phyloP scores from a whole-genome alignment of 92 coral and sea anemone species.

The Siderastrea siderea region DNA sequence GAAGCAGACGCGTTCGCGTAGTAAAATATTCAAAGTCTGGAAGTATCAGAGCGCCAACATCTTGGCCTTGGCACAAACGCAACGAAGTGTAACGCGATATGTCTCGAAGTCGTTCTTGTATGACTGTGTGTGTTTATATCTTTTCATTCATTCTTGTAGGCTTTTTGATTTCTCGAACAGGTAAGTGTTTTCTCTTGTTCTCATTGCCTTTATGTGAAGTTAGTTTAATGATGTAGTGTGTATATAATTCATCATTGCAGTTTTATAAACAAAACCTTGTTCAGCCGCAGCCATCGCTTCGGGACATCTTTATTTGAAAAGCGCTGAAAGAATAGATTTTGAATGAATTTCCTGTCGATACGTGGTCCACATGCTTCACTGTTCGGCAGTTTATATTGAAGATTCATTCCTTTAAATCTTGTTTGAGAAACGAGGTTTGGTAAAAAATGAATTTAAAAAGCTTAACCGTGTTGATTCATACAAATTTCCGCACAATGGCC shows the following conservation, averaged over 20 bases:
- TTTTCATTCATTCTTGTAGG: background rate
- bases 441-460: background rate
- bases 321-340: constrained; percentile 23
- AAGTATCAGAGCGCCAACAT: background rate
- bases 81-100: constrained; percentile 28
- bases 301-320: constrained; percentile 12
- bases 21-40: background rate
- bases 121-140: background rate
- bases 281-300: background rate
- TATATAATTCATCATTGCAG: background rate
- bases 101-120: constrained; percentile 3
- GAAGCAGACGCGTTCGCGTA: background rate
- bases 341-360: constrained; percentile 18
- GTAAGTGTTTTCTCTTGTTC: constrained; percentile 12
- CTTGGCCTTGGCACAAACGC: constrained; percentile 1
- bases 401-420: background rate
- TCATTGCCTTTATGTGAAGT: background rate
- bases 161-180: constrained; percentile 15
- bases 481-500: background rate
- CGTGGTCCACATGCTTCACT: background rate
- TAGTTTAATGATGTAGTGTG: background rate
- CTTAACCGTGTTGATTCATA: background rate
- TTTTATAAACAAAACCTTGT: background rate
- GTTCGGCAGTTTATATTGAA: background rate
- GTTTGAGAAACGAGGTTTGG: background rate